Evolutionary conservation across 2,113 vertebrate species (phyloP).

Genomic region (Garra rufa): DNA sequence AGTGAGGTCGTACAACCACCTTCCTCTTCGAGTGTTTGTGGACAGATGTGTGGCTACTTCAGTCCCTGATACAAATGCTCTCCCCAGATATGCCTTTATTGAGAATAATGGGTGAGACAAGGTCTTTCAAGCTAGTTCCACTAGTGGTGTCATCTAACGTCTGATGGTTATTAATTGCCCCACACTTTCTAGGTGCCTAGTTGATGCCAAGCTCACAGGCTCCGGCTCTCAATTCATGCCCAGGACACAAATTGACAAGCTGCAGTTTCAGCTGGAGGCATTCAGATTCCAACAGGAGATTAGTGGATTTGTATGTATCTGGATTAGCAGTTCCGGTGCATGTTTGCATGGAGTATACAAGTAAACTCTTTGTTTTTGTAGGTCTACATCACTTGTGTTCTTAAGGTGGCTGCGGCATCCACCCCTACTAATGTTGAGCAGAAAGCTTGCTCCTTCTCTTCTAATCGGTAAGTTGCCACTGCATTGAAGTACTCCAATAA

Average conservation of each 20-base stretch:
- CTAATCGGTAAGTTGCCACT: background rate
- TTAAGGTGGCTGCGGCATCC: conserved; percentile 41
- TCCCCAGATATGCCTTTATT: conserved; percentile 54
- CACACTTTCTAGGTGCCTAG: conserved; percentile 37
- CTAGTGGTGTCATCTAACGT: rapidly evolving
- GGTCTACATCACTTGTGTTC: conserved; percentile 50
- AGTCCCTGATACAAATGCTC: conserved; percentile 38
- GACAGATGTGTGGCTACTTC: conserved; percentile 69
- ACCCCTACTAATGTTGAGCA: conserved; percentile 14
- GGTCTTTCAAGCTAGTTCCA: background rate
- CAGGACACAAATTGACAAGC: conserved; percentile 17
- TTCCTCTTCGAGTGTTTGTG: conserved; percentile 67
- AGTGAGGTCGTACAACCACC: conserved; percentile 58
- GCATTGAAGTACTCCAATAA: background rate
- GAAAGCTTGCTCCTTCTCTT: conserved; percentile 51
- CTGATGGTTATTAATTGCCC: background rate
- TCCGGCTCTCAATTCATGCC: conserved; percentile 47
- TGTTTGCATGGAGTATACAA: background rate
- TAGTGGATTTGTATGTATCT: conserved; percentile 21
- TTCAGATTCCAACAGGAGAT: conserved; percentile 46
- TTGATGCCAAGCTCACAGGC: conserved; percentile 39
- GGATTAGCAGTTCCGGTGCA: background rate
- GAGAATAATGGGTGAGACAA: conserved; percentile 57
- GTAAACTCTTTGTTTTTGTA: background rate
- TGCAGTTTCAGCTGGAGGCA: conserved; percentile 48